These are phyloP conservation scores for Reticulitermes lucifugus DNA, from an alignment of 2,888 invertebrate genomes.

Conservation along the genomic window DNA sequence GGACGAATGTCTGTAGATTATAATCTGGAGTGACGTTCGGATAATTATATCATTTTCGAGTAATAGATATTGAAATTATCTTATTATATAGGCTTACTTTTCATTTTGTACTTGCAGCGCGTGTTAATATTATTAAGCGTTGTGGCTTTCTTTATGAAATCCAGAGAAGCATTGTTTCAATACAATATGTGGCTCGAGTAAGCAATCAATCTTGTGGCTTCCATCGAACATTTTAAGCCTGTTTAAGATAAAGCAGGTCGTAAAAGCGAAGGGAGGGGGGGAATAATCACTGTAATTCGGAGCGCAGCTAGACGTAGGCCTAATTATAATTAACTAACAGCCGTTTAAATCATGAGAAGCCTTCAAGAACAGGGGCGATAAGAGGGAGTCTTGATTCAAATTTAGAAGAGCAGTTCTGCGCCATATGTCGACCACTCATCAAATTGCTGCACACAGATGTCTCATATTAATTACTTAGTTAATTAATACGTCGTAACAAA, in stretches of 20 bases:
- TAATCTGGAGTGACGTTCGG: too few species aligned
- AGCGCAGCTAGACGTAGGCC: background rate
- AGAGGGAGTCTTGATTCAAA: background rate
- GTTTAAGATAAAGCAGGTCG: background rate
- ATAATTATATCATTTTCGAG: too few species aligned
- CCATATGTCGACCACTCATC: background rate
- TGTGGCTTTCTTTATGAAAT: too few species aligned
- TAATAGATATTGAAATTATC: too few species aligned
- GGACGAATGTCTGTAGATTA: too few species aligned
- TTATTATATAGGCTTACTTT: too few species aligned
- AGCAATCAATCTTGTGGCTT: too few species aligned
- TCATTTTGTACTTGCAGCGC: too few species aligned
- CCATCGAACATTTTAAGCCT: background rate
- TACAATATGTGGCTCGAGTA: too few species aligned
- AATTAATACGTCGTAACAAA: too few species aligned
- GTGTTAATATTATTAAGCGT: too few species aligned
- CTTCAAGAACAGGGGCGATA: background rate
- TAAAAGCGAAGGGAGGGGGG: background rate
- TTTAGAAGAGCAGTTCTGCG: background rate
- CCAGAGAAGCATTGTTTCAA: too few species aligned
- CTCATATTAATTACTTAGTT: background rate
- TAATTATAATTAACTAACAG: slow-evolving; percentile 26
- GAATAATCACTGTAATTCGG: background rate
- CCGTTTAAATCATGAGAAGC: slow-evolving; percentile 2
- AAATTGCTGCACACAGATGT: background rate